Evolutionary conservation across 1,140 invertebrate genomes (phyloP), one percentile per base, ranked within the genome.

Genomic region (Orussus abietinus): DNA sequence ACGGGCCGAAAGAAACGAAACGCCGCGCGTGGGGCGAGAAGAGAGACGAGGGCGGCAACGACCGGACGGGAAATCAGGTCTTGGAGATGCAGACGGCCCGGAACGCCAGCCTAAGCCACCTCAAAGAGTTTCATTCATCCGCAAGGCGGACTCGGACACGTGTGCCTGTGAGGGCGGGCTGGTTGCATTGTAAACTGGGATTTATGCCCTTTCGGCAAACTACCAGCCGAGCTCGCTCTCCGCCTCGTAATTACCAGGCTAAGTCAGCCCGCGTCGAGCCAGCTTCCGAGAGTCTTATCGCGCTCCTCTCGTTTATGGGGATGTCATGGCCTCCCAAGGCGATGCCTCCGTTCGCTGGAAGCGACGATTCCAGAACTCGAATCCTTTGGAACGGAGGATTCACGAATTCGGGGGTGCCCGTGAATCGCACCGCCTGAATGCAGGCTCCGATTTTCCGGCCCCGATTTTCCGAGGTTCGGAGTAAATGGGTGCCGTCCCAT

Each of bases 71-170:
- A 55, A 57, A 51, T 53, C 39, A 45, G 47, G 44, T 38, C 47
- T 53, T 47, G 48, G 54, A 51, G 51, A 51, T n/a, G 50, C 51
- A 59, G 52, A 62, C 51, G 53, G 51, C 53, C 46, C 48, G 47
- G 53, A 67, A 59, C 52, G 54, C 43, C n/a, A n/a, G n/a, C n/a
- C n/a, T n/a, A n/a, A n/a, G n/a, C 45, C 48, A 49, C 57, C 62
- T 68, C 64, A 66, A 68, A 68, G 64, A 64, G 59, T 68, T 68
- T 64, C 64, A 66, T 66, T 68, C 65, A 68, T 66, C 51, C 54
- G 47, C 42, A 61, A 62, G 64, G 64, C 63, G 49, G 63, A 66
- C 59, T 66, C 51, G 40, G 55, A 67, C 60, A 66, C 62, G 62
- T 65, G 62, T 65, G 65, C 49, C 38, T 47, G 47, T 45, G 30